Conservation (phyloP, 2,113 vertebrate genomes). For the Herpailurus yagouaroundi region DNA sequence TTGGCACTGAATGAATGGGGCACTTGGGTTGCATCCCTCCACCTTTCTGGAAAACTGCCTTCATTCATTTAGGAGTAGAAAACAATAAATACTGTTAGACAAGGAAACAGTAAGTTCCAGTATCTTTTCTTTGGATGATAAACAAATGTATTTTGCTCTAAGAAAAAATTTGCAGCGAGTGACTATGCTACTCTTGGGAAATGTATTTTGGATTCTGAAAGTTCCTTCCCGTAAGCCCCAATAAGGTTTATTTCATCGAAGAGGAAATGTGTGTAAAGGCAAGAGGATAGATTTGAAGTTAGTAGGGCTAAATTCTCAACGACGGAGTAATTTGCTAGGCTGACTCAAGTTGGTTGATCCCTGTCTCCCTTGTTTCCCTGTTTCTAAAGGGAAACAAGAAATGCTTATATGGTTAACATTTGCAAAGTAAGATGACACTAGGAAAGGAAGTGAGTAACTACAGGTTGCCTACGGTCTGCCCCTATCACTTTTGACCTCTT, state of each 20-base stretch:
- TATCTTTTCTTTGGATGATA: conserved; percentile 2
- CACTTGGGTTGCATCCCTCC: neutral
- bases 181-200: neutral
- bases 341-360: neutral
- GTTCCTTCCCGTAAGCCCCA: neutral
- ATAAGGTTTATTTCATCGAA: neutral
- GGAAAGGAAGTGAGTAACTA: conserved; percentile 17
- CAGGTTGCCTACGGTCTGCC: neutral
- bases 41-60: neutral
- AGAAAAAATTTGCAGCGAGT: neutral
- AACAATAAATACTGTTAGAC: neutral
- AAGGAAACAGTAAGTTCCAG: neutral
- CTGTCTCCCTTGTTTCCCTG: neutral
- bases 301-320: neutral
- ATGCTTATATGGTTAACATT: neutral
- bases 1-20: neutral
- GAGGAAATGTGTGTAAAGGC: neutral
- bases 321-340: neutral
- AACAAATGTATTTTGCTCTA: neutral
- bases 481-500: conserved; percentile 64
- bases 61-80: neutral
- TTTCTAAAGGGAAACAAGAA: neutral
- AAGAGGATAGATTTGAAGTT: neutral
- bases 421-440: conserved; percentile 32
- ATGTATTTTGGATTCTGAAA: conserved; percentile 31